phyloP scores from a whole-genome alignment of 2,888 invertebrate species.

The Troilus luridus region DNA sequence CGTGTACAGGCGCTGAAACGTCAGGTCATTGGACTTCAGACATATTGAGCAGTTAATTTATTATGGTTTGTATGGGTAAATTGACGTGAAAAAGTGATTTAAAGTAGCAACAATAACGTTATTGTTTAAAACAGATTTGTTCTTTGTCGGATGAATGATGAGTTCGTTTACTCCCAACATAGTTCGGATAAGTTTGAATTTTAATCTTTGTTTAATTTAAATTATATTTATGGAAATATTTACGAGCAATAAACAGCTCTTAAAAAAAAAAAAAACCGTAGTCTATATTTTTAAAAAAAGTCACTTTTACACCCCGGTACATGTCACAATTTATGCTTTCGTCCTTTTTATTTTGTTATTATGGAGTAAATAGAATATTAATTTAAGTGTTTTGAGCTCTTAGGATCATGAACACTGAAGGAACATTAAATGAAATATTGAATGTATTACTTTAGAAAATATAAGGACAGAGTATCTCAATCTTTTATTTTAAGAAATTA shows the following conservation, averaged over 20 bases:
- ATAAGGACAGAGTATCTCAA: background rate
- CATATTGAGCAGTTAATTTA: background rate
- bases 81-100: conserved; percentile 12
- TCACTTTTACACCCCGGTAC: too few relatives aligned
- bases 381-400: too few relatives aligned
- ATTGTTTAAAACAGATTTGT: background rate
- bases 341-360: too few relatives aligned
- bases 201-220: background rate
- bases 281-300: too few relatives aligned
- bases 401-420: too few relatives aligned
- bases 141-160: background rate
- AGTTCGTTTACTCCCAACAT: background rate
- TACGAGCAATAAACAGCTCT: too few relatives aligned
- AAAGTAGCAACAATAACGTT: background rate
- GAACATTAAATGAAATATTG: background rate
- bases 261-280: too few relatives aligned
- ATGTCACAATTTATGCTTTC: too few relatives aligned
- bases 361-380: background rate
- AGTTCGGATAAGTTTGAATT: background rate
- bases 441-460: background rate
- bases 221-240: too few relatives aligned
- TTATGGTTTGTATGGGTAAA: background rate
- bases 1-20: background rate
- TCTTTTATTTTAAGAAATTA: background rate
- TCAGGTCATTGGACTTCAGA: background rate